phyloP scores from a whole-genome alignment of 2,797 vertebrate genomes.

The Sebastes minor region DNA sequence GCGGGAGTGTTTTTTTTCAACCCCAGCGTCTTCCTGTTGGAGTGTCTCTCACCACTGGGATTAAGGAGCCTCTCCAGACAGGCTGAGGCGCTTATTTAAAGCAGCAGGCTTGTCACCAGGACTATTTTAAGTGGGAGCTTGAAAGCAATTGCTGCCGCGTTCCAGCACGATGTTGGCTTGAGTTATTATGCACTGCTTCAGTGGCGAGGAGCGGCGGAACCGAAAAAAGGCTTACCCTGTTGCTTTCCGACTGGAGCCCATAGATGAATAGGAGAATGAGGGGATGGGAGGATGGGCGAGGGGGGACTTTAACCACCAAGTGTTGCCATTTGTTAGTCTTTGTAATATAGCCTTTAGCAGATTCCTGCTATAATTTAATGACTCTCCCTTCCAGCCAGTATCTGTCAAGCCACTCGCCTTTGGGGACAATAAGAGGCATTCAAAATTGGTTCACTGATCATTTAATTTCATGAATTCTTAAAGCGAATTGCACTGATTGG shows the following conservation, averaged over 20 bases:
- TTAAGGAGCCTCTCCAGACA: slow-evolving; percentile 83
- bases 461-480: slow-evolving; percentile 70
- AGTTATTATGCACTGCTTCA: slow-evolving; percentile 80
- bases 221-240: slow-evolving; percentile 70
- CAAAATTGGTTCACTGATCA: slow-evolving; percentile 66
- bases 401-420: slow-evolving; percentile 55
- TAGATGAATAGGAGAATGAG: slow-evolving; percentile 57
- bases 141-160: slow-evolving; percentile 79
- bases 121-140: slow-evolving; percentile 83
- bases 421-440: slow-evolving; percentile 46
- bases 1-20: slow-evolving; percentile 56
- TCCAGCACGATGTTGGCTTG: slow-evolving; percentile 72
- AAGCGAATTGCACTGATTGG: slow-evolving; percentile 60
- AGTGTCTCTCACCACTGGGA: slow-evolving; percentile 81
- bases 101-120: slow-evolving; percentile 80
- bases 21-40: slow-evolving; percentile 71
- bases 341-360: slow-evolving; percentile 48
- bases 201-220: slow-evolving; percentile 64
- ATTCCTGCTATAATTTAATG: slow-evolving; percentile 64
- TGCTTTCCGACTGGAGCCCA: slow-evolving; percentile 61
- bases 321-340: slow-evolving; percentile 66
- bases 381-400: slow-evolving; percentile 56
- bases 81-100: slow-evolving; percentile 83
- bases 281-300: slow-evolving; percentile 11
- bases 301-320: slow-evolving; percentile 55